These are phyloP conservation scores for Entomobrya proxima DNA, from an alignment of 2,888 invertebrate species.

Conservation along the genomic window DNA sequence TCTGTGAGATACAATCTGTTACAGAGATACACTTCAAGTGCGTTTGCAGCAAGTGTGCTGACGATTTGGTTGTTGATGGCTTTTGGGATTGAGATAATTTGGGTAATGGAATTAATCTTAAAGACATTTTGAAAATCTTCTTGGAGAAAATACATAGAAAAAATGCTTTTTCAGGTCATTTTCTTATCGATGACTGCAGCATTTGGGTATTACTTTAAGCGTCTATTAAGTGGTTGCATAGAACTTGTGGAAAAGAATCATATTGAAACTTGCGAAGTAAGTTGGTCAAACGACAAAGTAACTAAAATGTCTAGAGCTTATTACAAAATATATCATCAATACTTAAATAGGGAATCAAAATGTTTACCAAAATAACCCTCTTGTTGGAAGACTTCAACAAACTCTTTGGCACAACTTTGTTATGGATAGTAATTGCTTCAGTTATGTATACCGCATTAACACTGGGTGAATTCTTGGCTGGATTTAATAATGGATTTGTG, in stretches of 20 bases:
- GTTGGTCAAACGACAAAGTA: background rate
- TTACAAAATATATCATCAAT: background rate
- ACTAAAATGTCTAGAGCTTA: background rate
- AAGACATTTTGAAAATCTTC: background rate
- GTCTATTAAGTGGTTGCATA: constrained; percentile 23
- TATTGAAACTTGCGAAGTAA: constrained; percentile 20
- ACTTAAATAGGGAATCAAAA: background rate
- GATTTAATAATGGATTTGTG: background rate
- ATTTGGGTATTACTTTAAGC: constrained; percentile 36
- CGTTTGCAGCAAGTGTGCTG: background rate
- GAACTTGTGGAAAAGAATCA: background rate
- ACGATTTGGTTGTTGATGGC: constrained; percentile 15
- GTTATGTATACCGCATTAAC: constrained; percentile 31
- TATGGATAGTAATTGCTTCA: constrained; percentile 45
- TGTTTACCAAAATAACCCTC: constrained; percentile 19
- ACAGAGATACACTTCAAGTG: background rate
- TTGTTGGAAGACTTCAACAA: constrained; percentile 47
- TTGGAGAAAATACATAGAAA: background rate
- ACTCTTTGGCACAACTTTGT: constrained; percentile 20
- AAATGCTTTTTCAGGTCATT: background rate
- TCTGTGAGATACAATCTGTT: constrained; percentile 6
- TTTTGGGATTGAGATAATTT: constrained; percentile 41
- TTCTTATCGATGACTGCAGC: constrained; percentile 31
- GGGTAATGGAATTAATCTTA: background rate
- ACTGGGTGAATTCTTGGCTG: constrained; percentile 30